These are phyloP conservation scores for Mormoops blainvillei DNA, from an alignment of 2,113 vertebrate genomes.

Conservation along the genomic window DNA sequence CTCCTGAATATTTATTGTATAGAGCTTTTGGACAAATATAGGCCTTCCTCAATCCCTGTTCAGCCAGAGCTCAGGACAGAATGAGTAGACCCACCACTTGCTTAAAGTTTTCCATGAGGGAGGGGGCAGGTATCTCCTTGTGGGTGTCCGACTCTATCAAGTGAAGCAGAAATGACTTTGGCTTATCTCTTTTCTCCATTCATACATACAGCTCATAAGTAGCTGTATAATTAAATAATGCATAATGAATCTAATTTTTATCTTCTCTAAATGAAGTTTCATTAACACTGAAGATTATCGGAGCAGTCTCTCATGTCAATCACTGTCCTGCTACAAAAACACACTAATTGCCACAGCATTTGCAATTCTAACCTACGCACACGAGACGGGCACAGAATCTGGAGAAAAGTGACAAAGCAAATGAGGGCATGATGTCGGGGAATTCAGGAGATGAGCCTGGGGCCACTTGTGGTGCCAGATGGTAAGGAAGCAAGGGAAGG, in stretches of 20 bases:
- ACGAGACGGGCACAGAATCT: not conserved
- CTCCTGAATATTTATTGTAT: not conserved
- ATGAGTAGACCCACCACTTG: not conserved
- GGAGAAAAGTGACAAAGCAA: not conserved
- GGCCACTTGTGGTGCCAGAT: not conserved
- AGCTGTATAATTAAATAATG: conserved; percentile 38
- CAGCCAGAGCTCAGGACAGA: not conserved
- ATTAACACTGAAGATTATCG: conserved; percentile 28
- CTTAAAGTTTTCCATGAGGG: not conserved
- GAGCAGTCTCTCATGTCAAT: conserved; percentile 33
- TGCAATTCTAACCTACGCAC: not conserved
- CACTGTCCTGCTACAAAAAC: conserved; percentile 21
- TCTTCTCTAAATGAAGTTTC: conserved; percentile 25
- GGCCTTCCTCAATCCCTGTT: not conserved
- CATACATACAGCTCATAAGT: conserved; percentile 27
- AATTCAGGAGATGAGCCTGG: not conserved
- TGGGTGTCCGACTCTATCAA: not conserved
- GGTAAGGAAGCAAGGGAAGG: not conserved
- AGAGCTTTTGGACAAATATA: not conserved
- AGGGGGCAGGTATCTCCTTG: not conserved
- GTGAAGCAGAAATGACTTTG: conserved; percentile 20
- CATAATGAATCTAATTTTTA: conserved; percentile 30
- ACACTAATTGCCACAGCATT: not conserved
- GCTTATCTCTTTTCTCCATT: not conserved
- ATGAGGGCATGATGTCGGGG: not conserved